Evolutionary conservation across 1,140 invertebrate genomes (phyloP).

Genomic region (Cryptotermes secundus): DNA sequence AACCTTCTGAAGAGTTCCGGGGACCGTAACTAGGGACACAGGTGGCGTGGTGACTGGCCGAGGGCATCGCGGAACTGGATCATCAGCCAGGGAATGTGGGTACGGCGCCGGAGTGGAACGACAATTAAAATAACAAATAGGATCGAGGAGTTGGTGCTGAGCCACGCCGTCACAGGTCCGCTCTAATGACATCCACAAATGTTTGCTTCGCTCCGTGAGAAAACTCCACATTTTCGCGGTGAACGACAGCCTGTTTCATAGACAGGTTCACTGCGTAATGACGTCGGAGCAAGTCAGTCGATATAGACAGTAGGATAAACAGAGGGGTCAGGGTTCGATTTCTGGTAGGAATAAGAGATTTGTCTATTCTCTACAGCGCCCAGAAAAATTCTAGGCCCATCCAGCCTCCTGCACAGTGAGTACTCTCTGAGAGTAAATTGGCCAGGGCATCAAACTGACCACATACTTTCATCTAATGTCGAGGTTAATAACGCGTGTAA

Average conservation of each 20-base stretch:
- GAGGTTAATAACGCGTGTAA: too few relatives aligned
- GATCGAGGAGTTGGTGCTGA: neutral
- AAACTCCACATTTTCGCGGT: slow-evolving; percentile 15
- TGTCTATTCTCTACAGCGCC: too few relatives aligned
- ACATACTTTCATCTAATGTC: too few relatives aligned
- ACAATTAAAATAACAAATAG: slow-evolving; percentile 20
- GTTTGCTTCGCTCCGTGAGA: slow-evolving; percentile 1
- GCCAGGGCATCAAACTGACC: too few relatives aligned
- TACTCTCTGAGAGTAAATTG: too few relatives aligned
- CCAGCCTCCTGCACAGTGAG: too few relatives aligned
- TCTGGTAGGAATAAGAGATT: too few relatives aligned
- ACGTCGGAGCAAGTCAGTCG: too few relatives aligned
- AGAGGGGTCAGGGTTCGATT: too few relatives aligned
- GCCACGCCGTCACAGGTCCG: neutral
- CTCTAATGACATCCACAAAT: neutral
- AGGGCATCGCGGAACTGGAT: neutral
- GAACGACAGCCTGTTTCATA: neutral
- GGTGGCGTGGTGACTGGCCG: neutral
- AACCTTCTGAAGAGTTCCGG: too few relatives aligned
- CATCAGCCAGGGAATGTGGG: neutral
- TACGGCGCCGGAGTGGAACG: neutral
- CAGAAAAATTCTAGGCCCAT: too few relatives aligned
- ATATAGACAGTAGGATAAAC: too few relatives aligned
- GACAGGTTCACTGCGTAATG: neutral
- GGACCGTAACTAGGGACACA: neutral